These are phyloP conservation scores for Eupleurogrammus muticus DNA, from an alignment of 2,797 vertebrate genomes.

Conservation along the genomic window DNA sequence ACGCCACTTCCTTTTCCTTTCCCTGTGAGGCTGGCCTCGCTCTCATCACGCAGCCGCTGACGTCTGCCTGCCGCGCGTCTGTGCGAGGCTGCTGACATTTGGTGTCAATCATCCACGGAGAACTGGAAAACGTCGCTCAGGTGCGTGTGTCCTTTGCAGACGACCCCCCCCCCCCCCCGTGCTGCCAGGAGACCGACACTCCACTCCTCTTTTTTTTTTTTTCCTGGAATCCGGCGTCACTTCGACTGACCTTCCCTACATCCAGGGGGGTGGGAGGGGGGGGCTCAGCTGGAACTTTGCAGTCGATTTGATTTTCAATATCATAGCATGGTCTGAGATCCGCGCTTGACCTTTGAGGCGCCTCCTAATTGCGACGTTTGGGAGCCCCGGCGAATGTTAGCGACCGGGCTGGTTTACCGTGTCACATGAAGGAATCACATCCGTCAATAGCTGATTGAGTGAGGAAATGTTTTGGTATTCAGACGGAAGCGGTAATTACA, in stretches of 20 bases:
- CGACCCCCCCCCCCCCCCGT: slow-evolving; percentile 16
- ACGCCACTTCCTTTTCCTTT: slow-evolving; percentile 57
- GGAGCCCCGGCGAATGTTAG: slow-evolving; percentile 61
- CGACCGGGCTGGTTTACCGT: slow-evolving; percentile 30
- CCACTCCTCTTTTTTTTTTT: slow-evolving; percentile 42
- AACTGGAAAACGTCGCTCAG: slow-evolving; percentile 24
- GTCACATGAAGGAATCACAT: slow-evolving; percentile 57
- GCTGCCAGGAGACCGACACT: slow-evolving; percentile 51
- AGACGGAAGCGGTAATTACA: slow-evolving; percentile 49
- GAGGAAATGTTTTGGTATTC: slow-evolving; percentile 57
- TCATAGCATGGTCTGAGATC: slow-evolving; percentile 42
- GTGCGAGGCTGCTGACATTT: slow-evolving; percentile 67
- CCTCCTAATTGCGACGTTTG: slow-evolving; percentile 76
- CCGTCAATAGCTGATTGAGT: slow-evolving; percentile 65
- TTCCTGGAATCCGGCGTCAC: slow-evolving; percentile 48
- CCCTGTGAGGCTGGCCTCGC: slow-evolving; percentile 54
- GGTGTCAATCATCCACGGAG: slow-evolving; percentile 70
- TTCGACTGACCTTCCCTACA: slow-evolving; percentile 57
- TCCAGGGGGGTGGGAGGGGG: slow-evolving; percentile 28
- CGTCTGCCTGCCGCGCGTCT: slow-evolving; percentile 72
- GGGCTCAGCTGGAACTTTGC: slow-evolving; percentile 64
- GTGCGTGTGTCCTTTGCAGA: slow-evolving; percentile 72
- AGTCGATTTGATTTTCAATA: slow-evolving; percentile 82
- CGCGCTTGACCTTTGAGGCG: slow-evolving; percentile 73
- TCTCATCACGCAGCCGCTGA: slow-evolving; percentile 68